Evolutionary conservation across 2,888 invertebrate genomes (phyloP), one percentile per base, ranked within the genome.

Genomic region (Gastracanthus pulcherrimus): DNA sequence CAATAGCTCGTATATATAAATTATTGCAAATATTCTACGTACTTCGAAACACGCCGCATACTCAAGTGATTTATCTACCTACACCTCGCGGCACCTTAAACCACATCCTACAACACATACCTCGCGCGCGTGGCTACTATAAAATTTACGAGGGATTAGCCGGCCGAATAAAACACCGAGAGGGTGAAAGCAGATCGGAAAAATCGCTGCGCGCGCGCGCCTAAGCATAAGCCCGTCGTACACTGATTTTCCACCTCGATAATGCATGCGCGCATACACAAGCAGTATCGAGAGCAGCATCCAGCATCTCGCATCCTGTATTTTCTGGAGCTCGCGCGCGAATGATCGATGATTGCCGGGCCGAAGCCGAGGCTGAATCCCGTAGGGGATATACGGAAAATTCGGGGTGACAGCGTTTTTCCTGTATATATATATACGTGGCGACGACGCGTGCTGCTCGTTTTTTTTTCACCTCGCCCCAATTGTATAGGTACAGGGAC

Each of bases 101-200:
- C n/a, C n/a, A 19, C 4, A n/a, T 2, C 5, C n/a, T 6, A 55
- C 13, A 55, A 23, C 55, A 55, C 11, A 11, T 23, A 26, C 26
- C 36, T 19, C n/a, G 34, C 29, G 19, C 19, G 64, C 64, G 64
- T 23, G 62, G 62, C 62, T 19, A 64, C 38, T 64, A 36, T 34
- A 64, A 9, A 64, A 64, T 64, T 64, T 64, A 64, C 11, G 64
- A 38, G 64, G 38, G 38, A 64, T 64, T 64, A 64, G 31, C n/a
- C n/a, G 48, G 19, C 48, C 48, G 62, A 34, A 36, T 31, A 19
- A 48, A 55, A 55, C 55, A 23, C 13, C 13, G 67, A 45, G 31
- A 29, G 48, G 69, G 67, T 69, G 48, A 31, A 69, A 16, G 60
- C 2, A 16, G 5, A 11, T 19, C 62, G 62, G 62, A 34, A 34